Evolutionary conservation across 2,797 vertebrate genomes (phyloP), one percentile per base, ranked within the genome.

Genomic region (Peromyscus attwateri): DNA sequence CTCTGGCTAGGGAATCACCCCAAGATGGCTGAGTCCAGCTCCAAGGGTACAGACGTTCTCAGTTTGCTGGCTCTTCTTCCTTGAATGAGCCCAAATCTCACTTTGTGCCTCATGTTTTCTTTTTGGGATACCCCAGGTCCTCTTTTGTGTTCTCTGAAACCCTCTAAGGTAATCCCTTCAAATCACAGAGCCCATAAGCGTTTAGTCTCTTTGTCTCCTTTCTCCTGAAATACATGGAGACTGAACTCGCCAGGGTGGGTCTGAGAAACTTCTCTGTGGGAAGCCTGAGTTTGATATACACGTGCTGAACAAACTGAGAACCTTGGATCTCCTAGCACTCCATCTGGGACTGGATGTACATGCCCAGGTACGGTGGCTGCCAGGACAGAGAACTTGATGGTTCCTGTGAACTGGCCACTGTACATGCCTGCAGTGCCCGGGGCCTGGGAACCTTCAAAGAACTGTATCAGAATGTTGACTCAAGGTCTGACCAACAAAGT

Each of bases 131-230:
- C 52, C 62, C 40, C 10, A 23, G 43, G 27, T 5, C 2, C 12
- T 68, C 80, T 81, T 19, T 23, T 2, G 25, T 16, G 66, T 19
- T 23, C 75, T 62, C 76, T 62, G 25, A 6, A 49, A 19, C n/a
- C 82, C 46, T 52, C 62, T 21, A 12, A 8, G 1, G 46, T 13
- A 55, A 21, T 60, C 70, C n/a, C 49, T 57, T 57, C 46, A 43
- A n/a, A 31, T 16, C 82, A n/a, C 34, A 10, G 68, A 7, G 7
- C 0, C 9, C 6, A 1, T 1, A 0, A 19, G 23, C 6, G 0
- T 23, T 19, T 66, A 10, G 0, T 43, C 66, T 40, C 7, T 40
- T 46, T n/a, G 2, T 49, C 68, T 49, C 9, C n/a, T 43, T 17
- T 13, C 2, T 23, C 9, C 40, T 31, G 10, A 17, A 11, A 64